Evolutionary conservation across 2,797 vertebrate species (phyloP).

Genomic region (Fistularia commersonii): DNA sequence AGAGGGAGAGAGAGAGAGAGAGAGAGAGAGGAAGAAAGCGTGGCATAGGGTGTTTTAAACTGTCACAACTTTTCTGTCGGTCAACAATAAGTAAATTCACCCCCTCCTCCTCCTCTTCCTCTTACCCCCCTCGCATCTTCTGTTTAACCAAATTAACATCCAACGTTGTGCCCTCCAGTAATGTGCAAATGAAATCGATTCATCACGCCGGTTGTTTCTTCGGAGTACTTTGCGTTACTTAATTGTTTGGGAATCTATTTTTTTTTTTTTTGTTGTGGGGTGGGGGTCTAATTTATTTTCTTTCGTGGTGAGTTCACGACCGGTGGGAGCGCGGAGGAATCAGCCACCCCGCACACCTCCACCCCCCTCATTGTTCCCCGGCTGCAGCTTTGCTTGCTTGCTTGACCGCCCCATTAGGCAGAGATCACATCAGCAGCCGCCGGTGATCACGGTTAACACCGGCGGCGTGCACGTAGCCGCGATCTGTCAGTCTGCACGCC

Average conservation of each 20-base stretch:
- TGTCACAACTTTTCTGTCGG: slow-evolving; percentile 71
- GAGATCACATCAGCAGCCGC: slow-evolving; percentile 89
- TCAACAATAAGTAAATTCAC: slow-evolving; percentile 82
- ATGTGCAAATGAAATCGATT: slow-evolving; percentile 76
- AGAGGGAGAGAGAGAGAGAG: too few relatives aligned
- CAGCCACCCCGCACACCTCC: slow-evolving; percentile 8
- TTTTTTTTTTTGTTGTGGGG: too few relatives aligned
- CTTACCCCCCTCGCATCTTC: slow-evolving; percentile 76
- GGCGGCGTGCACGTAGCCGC: slow-evolving; percentile 70
- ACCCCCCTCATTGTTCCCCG: slow-evolving; percentile 54
- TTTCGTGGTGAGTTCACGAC: slow-evolving; percentile 82
- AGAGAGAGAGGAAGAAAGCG: too few relatives aligned
- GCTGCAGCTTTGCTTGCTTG: slow-evolving; percentile 95
- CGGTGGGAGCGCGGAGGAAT: slow-evolving; percentile 42
- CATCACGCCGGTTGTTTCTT: slow-evolving; percentile 76
- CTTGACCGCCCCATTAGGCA: slow-evolving; percentile 98
- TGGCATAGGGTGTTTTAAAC: slow-evolving; percentile 38
- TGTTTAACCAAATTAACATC: slow-evolving; percentile 74
- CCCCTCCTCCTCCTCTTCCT: background rate
- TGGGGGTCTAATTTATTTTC: slow-evolving; percentile 70
- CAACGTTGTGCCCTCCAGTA: slow-evolving; percentile 83
- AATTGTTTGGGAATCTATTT: slow-evolving; percentile 93
- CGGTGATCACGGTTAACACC: slow-evolving; percentile 85
- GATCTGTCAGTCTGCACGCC: slow-evolving; percentile 62
- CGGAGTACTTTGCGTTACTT: slow-evolving; percentile 85